A percentile compares a stretch with the other conserved stretches of the same genome.
Conservation (phyloP, 2,888 invertebrate species). For the Erebia aethiops region DNA sequence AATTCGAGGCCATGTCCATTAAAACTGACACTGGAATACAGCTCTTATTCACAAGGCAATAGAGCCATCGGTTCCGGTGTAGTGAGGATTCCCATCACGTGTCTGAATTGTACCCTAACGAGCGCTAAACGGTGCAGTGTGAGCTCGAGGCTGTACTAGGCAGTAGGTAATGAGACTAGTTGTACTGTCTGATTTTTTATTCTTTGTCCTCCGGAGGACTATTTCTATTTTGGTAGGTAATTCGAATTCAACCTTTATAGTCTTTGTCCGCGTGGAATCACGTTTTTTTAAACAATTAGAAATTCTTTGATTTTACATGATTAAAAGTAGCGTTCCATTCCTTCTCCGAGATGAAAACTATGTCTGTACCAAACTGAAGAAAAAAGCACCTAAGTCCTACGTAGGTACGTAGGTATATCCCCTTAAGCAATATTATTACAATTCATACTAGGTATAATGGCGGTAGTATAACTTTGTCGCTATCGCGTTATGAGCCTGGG, state of each 20-base stretch:
- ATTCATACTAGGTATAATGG: conserved; percentile 3
- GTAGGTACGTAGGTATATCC: not conserved
- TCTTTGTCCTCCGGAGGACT: conserved; percentile 7
- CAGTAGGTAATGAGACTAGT: conserved; percentile 11
- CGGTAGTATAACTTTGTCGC: not conserved
- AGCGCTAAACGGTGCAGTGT: conserved; percentile 23
- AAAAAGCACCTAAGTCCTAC: too few species aligned
- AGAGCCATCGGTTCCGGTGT: not conserved
- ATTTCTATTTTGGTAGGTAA: not conserved
- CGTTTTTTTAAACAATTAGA: too few species aligned
- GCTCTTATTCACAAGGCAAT: not conserved
- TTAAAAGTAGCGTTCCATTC: too few species aligned
- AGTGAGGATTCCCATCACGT: conserved; percentile 31
- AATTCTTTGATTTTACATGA: too few species aligned
- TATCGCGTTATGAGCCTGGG: not conserved
- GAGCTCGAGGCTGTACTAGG: conserved; percentile 10
- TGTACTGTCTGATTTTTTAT: conserved; percentile 18
- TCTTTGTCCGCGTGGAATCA: not conserved
- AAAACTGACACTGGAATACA: not conserved
- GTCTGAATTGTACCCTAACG: conserved; percentile 26
- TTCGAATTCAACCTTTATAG: not conserved
- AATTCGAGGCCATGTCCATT: not conserved
- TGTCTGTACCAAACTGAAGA: too few species aligned
- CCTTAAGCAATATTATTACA: not conserved
- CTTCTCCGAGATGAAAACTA: too few species aligned